phyloP scores from a whole-genome alignment of 2,797 vertebrate genomes.

The Lacerta viridis region DNA sequence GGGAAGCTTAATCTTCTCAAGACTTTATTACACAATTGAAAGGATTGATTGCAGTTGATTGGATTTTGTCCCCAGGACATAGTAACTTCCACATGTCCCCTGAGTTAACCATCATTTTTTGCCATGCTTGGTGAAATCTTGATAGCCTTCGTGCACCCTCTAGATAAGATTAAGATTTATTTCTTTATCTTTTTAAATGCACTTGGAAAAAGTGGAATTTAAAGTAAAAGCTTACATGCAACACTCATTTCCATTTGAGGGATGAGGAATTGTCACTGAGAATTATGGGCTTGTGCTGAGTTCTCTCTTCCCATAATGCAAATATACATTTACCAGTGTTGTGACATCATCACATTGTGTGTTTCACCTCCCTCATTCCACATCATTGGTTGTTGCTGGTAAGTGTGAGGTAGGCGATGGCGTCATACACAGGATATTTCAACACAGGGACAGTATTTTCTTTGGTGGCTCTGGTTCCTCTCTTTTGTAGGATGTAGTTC shows the following conservation, averaged over 20 bases:
- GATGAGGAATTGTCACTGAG: neutral
- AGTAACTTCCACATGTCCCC: slow-evolving; percentile 39
- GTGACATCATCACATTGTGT: neutral
- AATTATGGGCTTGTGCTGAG: neutral
- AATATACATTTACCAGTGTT: neutral
- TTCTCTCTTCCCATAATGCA: neutral
- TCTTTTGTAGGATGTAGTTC: too few species aligned
- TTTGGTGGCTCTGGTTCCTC: too few species aligned
- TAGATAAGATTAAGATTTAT: neutral
- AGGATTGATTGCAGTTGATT: slow-evolving; percentile 61
- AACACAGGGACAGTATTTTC: too few species aligned
- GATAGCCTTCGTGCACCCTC: slow-evolving; percentile 33
- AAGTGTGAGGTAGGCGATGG: neutral
- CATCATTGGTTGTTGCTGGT: too few species aligned
- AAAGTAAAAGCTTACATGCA: neutral
- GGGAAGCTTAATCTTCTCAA: slow-evolving; percentile 57
- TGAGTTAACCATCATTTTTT: slow-evolving; percentile 55
- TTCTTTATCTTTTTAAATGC: slow-evolving; percentile 4
- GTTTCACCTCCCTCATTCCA: neutral
- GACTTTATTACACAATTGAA: slow-evolving; percentile 60
- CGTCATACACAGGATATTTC: too few species aligned
- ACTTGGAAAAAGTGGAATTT: neutral
- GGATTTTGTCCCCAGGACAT: slow-evolving; percentile 55
- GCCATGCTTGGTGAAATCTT: slow-evolving; percentile 17
- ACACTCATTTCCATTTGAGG: neutral